Percentiles rank a stretch among this genome's conserved stretches.
phyloP scores from a whole-genome alignment of 2,113 vertebrate genomes.

The Taurulus bubalis region DNA sequence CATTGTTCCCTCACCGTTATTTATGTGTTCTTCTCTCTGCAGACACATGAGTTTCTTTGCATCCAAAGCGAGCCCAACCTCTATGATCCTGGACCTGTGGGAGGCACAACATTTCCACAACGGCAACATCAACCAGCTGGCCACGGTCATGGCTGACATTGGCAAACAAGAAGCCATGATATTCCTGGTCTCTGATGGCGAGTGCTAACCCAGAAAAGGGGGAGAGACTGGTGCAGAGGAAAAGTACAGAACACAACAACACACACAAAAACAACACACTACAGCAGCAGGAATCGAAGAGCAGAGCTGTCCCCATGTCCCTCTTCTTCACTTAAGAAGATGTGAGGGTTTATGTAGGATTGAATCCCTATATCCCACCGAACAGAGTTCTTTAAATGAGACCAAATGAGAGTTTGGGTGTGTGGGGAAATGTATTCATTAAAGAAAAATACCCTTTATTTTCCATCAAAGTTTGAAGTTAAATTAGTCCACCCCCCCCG shows the following conservation, averaged over 20 bases:
- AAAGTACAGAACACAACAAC: slow-evolving; percentile 39
- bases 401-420: slow-evolving; percentile 45
- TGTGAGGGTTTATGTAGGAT: slow-evolving; percentile 39
- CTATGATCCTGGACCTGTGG: slow-evolving; percentile 98
- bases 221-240: slow-evolving; percentile 50
- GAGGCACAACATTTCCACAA: slow-evolving; percentile 97
- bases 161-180: slow-evolving; percentile 97
- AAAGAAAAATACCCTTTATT: slow-evolving; percentile 50
- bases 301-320: slow-evolving; percentile 45
- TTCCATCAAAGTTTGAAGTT: slow-evolving; percentile 44
- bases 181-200: slow-evolving; percentile 95
- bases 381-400: slow-evolving; percentile 35
- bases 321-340: slow-evolving; percentile 50
- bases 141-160: slow-evolving; percentile 94
- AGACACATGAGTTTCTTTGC: slow-evolving; percentile 99
- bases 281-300: slow-evolving; percentile 53
- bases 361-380: slow-evolving; percentile 40
- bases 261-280: slow-evolving; percentile 22
- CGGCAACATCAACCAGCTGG: slow-evolving; percentile 97
- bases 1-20: slow-evolving; percentile 17
- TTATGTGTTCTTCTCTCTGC: slow-evolving; percentile 26
- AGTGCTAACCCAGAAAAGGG: slow-evolving; percentile 88
- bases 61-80: slow-evolving; percentile 96
- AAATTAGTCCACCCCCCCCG: slow-evolving; percentile 29
- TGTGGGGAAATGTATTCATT: slow-evolving; percentile 36